phyloP scores from a whole-genome alignment of 2,113 vertebrate genomes.

The Malurus alboscapulatus region DNA sequence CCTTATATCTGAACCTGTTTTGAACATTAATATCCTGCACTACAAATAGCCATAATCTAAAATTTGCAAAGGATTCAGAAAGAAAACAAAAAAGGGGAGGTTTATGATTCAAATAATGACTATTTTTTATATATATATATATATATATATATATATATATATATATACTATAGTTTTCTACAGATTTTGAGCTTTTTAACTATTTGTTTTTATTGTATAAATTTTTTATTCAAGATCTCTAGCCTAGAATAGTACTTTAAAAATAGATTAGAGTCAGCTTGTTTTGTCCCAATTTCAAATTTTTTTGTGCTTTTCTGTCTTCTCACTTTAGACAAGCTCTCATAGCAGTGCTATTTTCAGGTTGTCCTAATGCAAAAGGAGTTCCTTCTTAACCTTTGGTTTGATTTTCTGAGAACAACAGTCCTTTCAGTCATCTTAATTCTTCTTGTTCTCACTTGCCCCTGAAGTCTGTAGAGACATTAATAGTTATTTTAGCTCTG shows the following conservation, averaged over 20 bases:
- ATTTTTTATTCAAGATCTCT: neutral
- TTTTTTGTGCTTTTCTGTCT: neutral
- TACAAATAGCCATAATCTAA: neutral
- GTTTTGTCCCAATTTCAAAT: neutral
- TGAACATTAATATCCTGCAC: neutral
- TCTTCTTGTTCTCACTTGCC: neutral
- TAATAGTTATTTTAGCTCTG: neutral
- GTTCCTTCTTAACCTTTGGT: neutral
- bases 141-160: no score
- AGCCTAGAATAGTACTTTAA: neutral
- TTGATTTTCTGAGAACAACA: neutral
- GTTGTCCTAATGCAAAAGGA: neutral
- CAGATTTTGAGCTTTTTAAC: neutral
- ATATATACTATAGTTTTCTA: accelerated
- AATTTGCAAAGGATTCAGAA: neutral
- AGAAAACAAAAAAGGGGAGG: neutral
- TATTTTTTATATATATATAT: no score
- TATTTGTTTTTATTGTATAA: neutral
- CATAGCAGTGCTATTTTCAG: neutral
- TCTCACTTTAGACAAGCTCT: neutral
- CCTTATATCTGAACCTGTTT: neutral
- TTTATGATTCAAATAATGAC: accelerated
- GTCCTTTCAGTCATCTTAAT: neutral
- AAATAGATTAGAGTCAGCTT: neutral
- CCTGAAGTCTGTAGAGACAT: neutral